Evolutionary conservation across 2,797 vertebrate genomes (phyloP).

Genomic region (Coracias cyanogaster): DNA sequence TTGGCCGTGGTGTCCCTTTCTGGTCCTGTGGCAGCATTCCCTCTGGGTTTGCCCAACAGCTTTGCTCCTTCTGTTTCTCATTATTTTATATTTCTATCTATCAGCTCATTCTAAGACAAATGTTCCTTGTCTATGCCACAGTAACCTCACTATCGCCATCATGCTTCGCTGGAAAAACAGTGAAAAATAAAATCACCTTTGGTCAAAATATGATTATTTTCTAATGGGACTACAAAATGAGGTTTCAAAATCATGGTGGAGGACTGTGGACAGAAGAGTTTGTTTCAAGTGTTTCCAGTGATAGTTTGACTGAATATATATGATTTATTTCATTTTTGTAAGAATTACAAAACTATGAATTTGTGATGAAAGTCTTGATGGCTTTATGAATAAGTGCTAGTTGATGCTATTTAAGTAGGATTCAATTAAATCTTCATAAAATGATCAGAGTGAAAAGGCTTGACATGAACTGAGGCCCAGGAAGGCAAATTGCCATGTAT

Average conservation of each 20-base stretch:
- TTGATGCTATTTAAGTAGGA: slow-evolving; percentile 77
- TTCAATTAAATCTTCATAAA: slow-evolving; percentile 77
- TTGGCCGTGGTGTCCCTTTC: not conserved
- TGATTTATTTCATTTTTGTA: slow-evolving; percentile 13
- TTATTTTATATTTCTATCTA: not conserved
- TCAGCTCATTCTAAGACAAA: not conserved
- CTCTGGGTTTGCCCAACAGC: not conserved
- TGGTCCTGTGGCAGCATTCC: accelerated
- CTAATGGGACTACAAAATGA: not conserved
- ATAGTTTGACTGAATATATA: slow-evolving; percentile 32
- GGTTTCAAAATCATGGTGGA: slow-evolving; percentile 4
- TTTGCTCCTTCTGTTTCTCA: not conserved
- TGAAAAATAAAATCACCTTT: slow-evolving; percentile 14
- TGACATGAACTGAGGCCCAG: slow-evolving; percentile 71
- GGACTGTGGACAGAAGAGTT: slow-evolving; percentile 26
- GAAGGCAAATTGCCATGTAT: slow-evolving; percentile 72
- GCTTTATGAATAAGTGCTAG: slow-evolving; percentile 75
- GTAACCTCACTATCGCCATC: accelerated
- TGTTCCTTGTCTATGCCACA: not conserved
- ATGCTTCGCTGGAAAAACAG: not conserved
- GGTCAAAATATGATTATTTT: not conserved
- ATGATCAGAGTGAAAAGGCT: slow-evolving; percentile 68
- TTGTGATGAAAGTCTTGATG: slow-evolving; percentile 72
- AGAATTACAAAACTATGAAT: slow-evolving; percentile 65
- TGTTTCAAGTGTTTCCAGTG: slow-evolving; percentile 58